These are phyloP conservation scores for Ecliptopera silaceata DNA, from an alignment of 2,888 invertebrate species.

Conservation along the genomic window DNA sequence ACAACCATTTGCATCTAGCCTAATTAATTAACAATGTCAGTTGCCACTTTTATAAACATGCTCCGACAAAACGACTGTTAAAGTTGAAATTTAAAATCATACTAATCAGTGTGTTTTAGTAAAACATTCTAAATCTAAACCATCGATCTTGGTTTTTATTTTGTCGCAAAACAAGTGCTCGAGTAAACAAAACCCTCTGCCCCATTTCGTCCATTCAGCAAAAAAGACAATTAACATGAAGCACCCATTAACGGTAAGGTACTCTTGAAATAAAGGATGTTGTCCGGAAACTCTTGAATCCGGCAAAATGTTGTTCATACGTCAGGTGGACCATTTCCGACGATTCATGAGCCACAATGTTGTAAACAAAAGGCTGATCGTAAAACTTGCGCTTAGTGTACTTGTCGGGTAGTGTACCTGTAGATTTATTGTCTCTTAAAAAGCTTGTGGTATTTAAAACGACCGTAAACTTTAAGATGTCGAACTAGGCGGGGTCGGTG, in stretches of 20 bases:
- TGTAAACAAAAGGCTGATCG: conserved; percentile 50
- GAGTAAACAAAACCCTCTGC: neutral
- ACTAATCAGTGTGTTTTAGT: no score
- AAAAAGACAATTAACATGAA: conserved; percentile 39
- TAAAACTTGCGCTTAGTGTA: conserved; percentile 47
- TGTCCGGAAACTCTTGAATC: conserved; percentile 38
- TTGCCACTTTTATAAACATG: no score
- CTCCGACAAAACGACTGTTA: no score
- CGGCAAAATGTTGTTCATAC: conserved; percentile 42
- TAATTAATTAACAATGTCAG: no score
- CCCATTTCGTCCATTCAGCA: conserved; percentile 16
- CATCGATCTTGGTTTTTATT: no score
- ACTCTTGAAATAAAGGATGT: conserved; percentile 40
- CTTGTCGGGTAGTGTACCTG: conserved; percentile 46
- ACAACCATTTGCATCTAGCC: no score
- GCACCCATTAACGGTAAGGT: conserved; percentile 37
- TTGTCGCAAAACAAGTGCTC: conserved; percentile 2
- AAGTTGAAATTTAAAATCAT: no score
- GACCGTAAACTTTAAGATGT: conserved; percentile 23
- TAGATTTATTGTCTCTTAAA: conserved; percentile 38
- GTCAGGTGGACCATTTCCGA: conserved; percentile 51
- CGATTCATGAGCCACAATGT: conserved; percentile 46
- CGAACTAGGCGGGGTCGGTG: conserved; percentile 31
- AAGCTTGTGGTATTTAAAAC: conserved; percentile 33
- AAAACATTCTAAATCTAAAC: no score